Base-by-base conservation (phyloP, 2,113 vertebrate genomes). In the Neomonachus schauinslandi region DNA sequence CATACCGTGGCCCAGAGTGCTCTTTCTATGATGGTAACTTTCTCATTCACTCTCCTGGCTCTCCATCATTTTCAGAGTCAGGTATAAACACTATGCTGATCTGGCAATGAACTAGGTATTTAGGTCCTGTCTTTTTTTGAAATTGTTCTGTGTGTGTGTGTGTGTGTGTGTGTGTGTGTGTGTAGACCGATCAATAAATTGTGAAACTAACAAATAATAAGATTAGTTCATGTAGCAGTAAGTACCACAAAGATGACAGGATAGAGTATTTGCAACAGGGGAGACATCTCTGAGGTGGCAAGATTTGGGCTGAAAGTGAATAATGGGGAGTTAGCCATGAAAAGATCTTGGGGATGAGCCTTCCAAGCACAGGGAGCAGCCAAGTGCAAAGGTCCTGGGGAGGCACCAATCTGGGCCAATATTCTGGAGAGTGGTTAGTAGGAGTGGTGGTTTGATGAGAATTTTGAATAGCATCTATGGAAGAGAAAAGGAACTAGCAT, bases 361-460 rank as follows among this genome's bases (percentile, higher is more conserved):
- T 21, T 59, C 42, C 1, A 14, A 19, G 84, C 22, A 67, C 57
- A 59, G 57, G 28, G 46, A 59, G 42, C 26, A 72, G 36, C 59
- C 36, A 42, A 53, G 80, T 49, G 53, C 77, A 71, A 72, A 74
- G 39, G n/a, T 69, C 49, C 26, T 3, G 1, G 3, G 46, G 22
- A 85, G 31, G 16, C 12, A 36, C 12, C 31, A 26, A 15, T n/a
- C 49, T 3, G 31, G 36, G 5, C 59, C 24, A 36, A 14, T 26
- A 3, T 69, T 85, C 42, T 28, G 31, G 53, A 36, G n/a, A 33
- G 16, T 24, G 28, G n/a, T 39, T n/a, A 18, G 2, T 3, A 79
- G 16, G 7, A 4, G 15, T 1, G 2, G 1, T 22, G 15, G 19
- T 24, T 69, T 26, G 36, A 57, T 21, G 26, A 49, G 26, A 2